Percentiles rank a stretch among this genome's conserved stretches.
phyloP scores from a whole-genome alignment of 2,113 vertebrate genomes.

The Eudyptes chrysolophus region DNA sequence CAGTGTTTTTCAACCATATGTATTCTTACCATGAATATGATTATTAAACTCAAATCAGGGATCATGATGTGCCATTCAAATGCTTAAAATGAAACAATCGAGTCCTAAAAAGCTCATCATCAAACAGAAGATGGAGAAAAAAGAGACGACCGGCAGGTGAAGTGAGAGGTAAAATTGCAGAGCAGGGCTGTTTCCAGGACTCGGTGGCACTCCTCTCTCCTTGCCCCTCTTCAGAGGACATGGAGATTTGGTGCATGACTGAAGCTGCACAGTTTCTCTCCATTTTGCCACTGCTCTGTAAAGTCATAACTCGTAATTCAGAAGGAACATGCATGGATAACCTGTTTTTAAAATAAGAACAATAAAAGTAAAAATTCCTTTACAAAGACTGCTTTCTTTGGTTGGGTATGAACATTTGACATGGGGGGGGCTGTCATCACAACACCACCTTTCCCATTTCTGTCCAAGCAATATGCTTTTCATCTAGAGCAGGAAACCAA shows the following conservation, averaged over 20 bases:
- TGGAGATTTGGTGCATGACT: fast-evolving
- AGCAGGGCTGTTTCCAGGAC: neutral
- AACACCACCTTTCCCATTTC: neutral
- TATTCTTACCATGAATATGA: neutral
- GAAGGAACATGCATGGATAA: fast-evolving
- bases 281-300: neutral
- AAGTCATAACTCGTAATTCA: neutral
- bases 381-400: neutral
- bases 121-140: neutral
- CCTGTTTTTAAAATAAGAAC: neutral
- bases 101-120: neutral
- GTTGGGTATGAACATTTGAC: neutral
- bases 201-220: fast-evolving
- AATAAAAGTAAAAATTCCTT: neutral
- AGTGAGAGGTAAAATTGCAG: neutral
- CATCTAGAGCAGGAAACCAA: neutral
- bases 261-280: neutral
- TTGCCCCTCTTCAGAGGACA: neutral
- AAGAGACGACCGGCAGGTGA: neutral
- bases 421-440: neutral
- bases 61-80: neutral
- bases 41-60: neutral
- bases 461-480: neutral
- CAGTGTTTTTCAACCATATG: neutral
- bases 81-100: neutral